Percentiles rank a stretch among this genome's conserved stretches.
These are phyloP conservation scores for Arremon aurantiirostris DNA, from an alignment of 2,797 vertebrate species.

Conservation along the genomic window DNA sequence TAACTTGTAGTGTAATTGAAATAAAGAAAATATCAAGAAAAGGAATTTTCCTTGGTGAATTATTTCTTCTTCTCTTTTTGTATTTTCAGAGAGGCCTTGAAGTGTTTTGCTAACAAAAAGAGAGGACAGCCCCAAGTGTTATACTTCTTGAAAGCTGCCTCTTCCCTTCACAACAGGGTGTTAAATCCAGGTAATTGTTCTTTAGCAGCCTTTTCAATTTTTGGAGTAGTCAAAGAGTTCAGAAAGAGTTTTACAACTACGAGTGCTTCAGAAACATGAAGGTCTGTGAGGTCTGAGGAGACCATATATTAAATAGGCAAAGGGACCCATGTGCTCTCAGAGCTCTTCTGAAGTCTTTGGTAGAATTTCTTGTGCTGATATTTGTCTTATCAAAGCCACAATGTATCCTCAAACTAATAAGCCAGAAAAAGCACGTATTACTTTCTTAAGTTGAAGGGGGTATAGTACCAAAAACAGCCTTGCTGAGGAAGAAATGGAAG, in stretches of 20 bases:
- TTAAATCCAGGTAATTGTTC: neutral
- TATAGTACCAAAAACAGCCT: neutral
- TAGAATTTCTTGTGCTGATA: neutral
- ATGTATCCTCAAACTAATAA: neutral
- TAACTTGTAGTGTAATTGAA: neutral
- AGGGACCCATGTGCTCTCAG: neutral
- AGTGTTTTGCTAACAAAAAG: neutral
- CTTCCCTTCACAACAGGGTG: neutral
- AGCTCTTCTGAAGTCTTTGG: neutral
- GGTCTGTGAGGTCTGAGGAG: neutral
- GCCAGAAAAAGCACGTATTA: neutral
- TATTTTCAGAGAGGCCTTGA: neutral
- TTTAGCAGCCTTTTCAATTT: neutral
- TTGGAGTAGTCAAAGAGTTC: neutral
- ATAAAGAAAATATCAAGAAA: neutral
- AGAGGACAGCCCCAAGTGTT: neutral
- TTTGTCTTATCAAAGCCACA: neutral
- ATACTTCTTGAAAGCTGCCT: neutral
- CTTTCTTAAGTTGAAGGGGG: rapidly evolving
- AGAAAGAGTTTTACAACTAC: neutral
- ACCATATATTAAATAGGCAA: neutral
- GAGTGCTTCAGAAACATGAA: neutral
- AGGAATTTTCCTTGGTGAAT: neutral
- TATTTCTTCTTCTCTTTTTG: neutral
- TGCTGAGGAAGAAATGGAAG: neutral